phyloP scores from a whole-genome alignment of 2,888 invertebrate genomes.

The Spisula solida region DNA sequence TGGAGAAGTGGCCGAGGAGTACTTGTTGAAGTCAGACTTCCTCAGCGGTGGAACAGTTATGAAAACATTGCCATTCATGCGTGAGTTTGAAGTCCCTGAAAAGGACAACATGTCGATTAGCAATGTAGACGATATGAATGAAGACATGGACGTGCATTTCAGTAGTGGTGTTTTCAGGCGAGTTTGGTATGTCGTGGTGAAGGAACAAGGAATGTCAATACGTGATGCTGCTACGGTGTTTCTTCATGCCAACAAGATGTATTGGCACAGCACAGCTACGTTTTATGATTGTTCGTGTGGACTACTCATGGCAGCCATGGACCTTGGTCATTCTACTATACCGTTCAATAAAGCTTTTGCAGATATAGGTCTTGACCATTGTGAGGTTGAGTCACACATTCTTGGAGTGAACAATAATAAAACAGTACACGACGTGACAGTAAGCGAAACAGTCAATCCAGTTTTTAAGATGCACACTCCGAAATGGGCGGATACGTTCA shows the following conservation, averaged over 20 bases:
- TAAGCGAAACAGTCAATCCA: conserved; percentile 65
- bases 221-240: conserved; percentile 72
- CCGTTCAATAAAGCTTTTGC: conserved; percentile 72
- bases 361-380: conserved; percentile 74
- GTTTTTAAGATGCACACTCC: conserved; percentile 71
- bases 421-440: conserved; percentile 55
- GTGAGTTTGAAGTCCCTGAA: conserved; percentile 74
- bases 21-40: conserved; percentile 62
- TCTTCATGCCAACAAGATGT: conserved; percentile 76
- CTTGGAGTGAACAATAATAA: conserved; percentile 64
- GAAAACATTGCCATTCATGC: conserved; percentile 55
- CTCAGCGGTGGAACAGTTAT: conserved; percentile 65
- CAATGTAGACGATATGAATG: conserved; percentile 67
- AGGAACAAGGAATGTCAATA: conserved; percentile 64
- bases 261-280: conserved; percentile 72
- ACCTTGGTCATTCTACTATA: conserved; percentile 69
- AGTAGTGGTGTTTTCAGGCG: conserved; percentile 77
- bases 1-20: conserved; percentile 74
- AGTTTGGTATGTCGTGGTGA: conserved; percentile 73
- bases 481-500: conserved; percentile 50
- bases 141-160: conserved; percentile 73
- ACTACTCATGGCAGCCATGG: conserved; percentile 75
- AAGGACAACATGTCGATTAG: conserved; percentile 74
- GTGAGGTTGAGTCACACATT: conserved; percentile 70
- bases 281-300: conserved; percentile 77